These are phyloP conservation scores for Drosophila sulfurigaster DNA, from an alignment of 1,140 invertebrate species.

Conservation along the genomic window DNA sequence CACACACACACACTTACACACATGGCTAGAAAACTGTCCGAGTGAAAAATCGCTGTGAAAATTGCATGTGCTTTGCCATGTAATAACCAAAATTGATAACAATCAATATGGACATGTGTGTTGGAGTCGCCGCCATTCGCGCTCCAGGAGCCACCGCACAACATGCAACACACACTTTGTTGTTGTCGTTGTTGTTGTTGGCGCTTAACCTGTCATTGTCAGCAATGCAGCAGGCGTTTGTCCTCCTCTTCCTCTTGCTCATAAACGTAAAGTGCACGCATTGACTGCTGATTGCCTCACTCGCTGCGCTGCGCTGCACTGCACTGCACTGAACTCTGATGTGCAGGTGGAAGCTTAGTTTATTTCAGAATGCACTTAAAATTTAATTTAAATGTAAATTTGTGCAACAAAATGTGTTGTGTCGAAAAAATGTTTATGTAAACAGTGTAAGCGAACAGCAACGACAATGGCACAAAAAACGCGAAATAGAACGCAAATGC, in stretches of 20 bases:
- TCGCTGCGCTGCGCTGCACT: background rate
- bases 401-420: constrained; percentile 81
- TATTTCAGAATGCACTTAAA: constrained; percentile 82
- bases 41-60: constrained; percentile 74
- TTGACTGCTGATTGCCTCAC: constrained; percentile 74
- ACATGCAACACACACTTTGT: constrained; percentile 6
- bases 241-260: constrained; percentile 38
- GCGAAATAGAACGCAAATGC: constrained; percentile 81
- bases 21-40: constrained; percentile 39
- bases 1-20: background rate
- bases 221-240: constrained; percentile 30
- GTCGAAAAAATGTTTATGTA: constrained; percentile 81
- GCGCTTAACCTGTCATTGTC: constrained; percentile 80
- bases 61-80: constrained; percentile 72
- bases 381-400: constrained; percentile 83
- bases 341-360: constrained; percentile 69
- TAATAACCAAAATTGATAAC: constrained; percentile 82
- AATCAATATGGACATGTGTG: constrained; percentile 77
- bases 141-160: constrained; percentile 26
- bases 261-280: constrained; percentile 76
- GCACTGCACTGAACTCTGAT: constrained; percentile 5
- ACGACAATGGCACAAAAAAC: constrained; percentile 47
- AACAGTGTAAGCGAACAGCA: constrained; percentile 69
- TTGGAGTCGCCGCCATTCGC: constrained; percentile 46
- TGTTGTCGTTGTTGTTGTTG: constrained; percentile 17